Conservation (phyloP, 1,140 invertebrate species). For the Aphelenchoides avenae region DNA sequence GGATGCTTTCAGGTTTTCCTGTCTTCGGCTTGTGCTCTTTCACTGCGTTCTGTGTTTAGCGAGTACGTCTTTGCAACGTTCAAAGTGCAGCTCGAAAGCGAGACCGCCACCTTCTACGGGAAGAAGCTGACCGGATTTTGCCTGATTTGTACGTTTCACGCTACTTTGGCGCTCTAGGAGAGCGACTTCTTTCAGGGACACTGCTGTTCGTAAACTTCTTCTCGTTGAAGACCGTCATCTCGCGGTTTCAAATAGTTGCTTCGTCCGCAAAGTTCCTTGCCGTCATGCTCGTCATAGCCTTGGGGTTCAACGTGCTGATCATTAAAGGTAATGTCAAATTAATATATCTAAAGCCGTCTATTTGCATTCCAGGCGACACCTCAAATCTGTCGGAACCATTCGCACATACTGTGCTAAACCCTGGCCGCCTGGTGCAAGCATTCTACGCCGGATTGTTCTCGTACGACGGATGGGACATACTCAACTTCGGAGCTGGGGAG, state of each 20-base stretch:
- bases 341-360: constrained; percentile 1
- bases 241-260: constrained; percentile 52
- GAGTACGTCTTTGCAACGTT: constrained; percentile 40
- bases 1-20: too few species aligned
- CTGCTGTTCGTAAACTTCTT: constrained; percentile 43
- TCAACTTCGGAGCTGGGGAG: constrained; percentile 51
- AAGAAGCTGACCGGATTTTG: constrained; percentile 31
- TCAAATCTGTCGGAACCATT: constrained; percentile 44
- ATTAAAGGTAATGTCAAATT: constrained; percentile 25
- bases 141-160: constrained; percentile 21
- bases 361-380: constrained; percentile 31
- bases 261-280: constrained; percentile 40
- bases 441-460: constrained; percentile 44
- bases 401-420: constrained; percentile 15
- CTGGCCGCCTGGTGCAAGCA: constrained; percentile 25
- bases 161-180: constrained; percentile 11
- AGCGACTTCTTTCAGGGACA: constrained; percentile 27
- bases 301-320: constrained; percentile 37
- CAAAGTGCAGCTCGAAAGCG: constrained; percentile 19
- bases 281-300: constrained; percentile 27
- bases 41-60: too few species aligned
- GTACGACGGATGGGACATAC: constrained; percentile 47
- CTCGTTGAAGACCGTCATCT: constrained; percentile 36
- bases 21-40: too few species aligned
- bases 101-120: neutral